Evolutionary conservation across 2,113 vertebrate species (phyloP), one percentile per base, ranked within the genome.

Genomic region (Ctenodactylus gundi): DNA sequence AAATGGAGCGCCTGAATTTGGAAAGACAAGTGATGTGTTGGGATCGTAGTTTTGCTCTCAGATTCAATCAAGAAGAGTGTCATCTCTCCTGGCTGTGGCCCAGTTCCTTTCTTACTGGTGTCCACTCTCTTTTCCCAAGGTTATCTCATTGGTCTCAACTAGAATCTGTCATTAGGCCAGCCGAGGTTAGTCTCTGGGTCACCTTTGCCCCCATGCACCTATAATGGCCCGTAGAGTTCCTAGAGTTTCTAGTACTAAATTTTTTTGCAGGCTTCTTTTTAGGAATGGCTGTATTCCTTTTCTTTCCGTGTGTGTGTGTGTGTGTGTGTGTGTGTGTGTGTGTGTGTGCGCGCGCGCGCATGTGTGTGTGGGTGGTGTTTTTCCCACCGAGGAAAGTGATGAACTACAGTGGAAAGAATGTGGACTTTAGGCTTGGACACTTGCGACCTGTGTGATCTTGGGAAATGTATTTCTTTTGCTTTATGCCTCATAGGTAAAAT

Each of bases 251-350:
- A 60, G 10, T 1, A 57, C 13, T 58, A 65, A n/a, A 57, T 11
- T 70, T 62, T 62, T 93, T 77, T 57, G 21, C 7, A 44, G 55
- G 41, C 17, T 95, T 95, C 34, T 67, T 87, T 75, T 84, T n/a
- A n/a, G n/a, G n/a, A 64, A 68, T 72, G 23, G 55, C 34, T 83
- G 12, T 31, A 7, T 34, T 85, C 29, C 6, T 20, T 49, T 72
- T 72, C 12, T 12, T 64, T 81, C 75, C 57, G 27, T 7, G 34
- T 41, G 3, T 85, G 21, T 70, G 8, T 93, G 8, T 75, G 18
- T n/a, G 27, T 7, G 34, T 41, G 3, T 85, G 21, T 70, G 8
- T 93, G 8, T 75, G 18, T n/a, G 27, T 7, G 34, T 41, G 3
- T 85, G 21, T 70, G 8, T 93, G 8, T 75, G 18, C n/a, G n/a